Base-by-base conservation (phyloP, 1,140 invertebrate species). In the Lepidurus apus region DNA sequence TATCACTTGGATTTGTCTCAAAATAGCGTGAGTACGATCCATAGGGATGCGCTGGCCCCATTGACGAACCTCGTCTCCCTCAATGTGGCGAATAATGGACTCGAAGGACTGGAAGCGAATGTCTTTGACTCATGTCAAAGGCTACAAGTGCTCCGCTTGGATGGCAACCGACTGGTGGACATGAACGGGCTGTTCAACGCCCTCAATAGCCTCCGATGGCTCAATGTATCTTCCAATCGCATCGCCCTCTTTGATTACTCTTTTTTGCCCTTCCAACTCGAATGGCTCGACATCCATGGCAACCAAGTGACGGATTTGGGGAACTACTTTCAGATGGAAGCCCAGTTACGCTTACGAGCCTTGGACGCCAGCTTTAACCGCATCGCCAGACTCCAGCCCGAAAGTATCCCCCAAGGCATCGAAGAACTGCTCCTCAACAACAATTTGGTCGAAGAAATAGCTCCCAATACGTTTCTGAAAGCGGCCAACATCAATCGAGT, bases 211-310 rank as follows among this genome's bases (percentile, higher is more conserved):
- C 87, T 96, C 43, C 85, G 95, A 81, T 92, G 94, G 90, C 86
- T 96, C 47, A 96, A 96, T 85, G 87, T 95, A n/a, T 95, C 93
- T 1, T 92, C 94, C 85, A 96, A 96, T 87, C 88, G 88, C 83
- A 86, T 96, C 82, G 90, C 93, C 74, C 94, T 93, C 92, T 95
- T 95, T 83, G 94, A 96, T 84, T 95, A 94, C 84, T 93, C 93
- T 17, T 93, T 94, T 84, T 91, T 96, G 80, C 94, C 94, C 10
- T 90, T 89, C 74, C 94, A 93, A 84, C 86, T 96, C 74, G 94
- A 95, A 85, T 96, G 93, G 93, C 86, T 96, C 82, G 94, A 96
- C 84, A 91, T 96, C 81, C 93, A 95, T 83, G 90, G 92, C 53
- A 96, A 96, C 84, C 93, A 91, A 81, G 93, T 96, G 82, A 92